phyloP scores from a whole-genome alignment of 2,888 invertebrate species.

The Pollenia amentaria region DNA sequence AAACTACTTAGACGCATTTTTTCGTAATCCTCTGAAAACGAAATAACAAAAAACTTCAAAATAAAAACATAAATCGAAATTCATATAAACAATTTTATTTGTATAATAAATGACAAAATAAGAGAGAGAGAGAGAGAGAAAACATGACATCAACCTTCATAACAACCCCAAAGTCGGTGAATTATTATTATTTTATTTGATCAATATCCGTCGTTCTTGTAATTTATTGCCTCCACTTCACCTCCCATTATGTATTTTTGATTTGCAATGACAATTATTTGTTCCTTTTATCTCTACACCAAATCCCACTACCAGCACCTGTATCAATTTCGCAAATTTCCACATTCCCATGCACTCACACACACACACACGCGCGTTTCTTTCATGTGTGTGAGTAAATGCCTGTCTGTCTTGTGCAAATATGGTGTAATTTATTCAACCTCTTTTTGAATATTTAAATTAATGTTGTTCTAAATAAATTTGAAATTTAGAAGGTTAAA shows the following conservation, averaged over 20 bases:
- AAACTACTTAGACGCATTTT: conserved; percentile 38
- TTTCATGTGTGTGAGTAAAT: neutral
- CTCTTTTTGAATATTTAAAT: conserved; percentile 68
- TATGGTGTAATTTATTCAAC: conserved; percentile 51
- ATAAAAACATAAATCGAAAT: neutral
- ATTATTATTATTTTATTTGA: conserved; percentile 65
- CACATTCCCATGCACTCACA: neutral
- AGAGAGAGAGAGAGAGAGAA: neutral
- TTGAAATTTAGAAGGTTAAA: conserved; percentile 63
- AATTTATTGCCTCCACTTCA: neutral
- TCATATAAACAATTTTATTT: conserved; percentile 26
- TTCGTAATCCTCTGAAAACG: neutral
- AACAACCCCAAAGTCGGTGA: conserved; percentile 46
- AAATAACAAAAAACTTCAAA: neutral
- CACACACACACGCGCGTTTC: neutral
- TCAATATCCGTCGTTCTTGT: conserved; percentile 53
- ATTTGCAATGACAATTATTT: conserved; percentile 49
- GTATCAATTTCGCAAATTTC: neutral
- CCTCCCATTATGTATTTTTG: conserved; percentile 12
- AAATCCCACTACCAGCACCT: conserved; percentile 20
- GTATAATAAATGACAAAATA: neutral
- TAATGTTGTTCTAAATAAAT: conserved; percentile 66
- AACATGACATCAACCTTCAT: conserved; percentile 62
- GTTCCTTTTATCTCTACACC: neutral
- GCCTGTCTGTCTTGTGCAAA: neutral